Conservation (phyloP, 2,113 vertebrate species). For the Myotis yumanensis region DNA sequence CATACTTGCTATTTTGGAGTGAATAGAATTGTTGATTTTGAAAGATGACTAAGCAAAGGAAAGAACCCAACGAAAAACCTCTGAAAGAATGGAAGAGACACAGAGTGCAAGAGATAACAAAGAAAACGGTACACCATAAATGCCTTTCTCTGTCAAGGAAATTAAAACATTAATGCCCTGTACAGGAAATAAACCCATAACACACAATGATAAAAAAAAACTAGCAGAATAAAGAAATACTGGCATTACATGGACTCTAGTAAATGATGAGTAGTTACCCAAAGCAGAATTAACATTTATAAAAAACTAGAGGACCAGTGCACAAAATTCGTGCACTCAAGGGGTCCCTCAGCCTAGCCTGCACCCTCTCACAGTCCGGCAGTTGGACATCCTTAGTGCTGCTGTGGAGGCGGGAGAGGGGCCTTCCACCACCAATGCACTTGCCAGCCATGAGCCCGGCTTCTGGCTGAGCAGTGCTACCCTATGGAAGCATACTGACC, state of each 20-base stretch:
- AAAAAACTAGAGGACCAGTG: background rate
- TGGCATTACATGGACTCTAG: fast-evolving
- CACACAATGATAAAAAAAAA: background rate
- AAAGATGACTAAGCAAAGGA: background rate
- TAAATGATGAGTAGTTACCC: background rate
- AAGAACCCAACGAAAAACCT: background rate
- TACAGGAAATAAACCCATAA: background rate
- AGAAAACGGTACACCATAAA: background rate
- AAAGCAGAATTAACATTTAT: background rate
- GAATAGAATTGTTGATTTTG: background rate
- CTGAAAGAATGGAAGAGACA: background rate
- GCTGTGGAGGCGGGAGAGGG: too few relatives aligned
- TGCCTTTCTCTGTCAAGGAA: background rate
- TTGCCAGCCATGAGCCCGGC: too few relatives aligned
- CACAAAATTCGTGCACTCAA: too few relatives aligned
- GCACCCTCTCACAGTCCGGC: too few relatives aligned
- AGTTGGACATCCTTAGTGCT: too few relatives aligned
- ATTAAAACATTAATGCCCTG: background rate
- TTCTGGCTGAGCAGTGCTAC: too few relatives aligned
- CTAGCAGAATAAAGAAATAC: background rate
- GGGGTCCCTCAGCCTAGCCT: too few relatives aligned
- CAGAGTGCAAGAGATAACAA: fast-evolving
- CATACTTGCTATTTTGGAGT: background rate
- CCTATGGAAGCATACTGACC: too few relatives aligned
- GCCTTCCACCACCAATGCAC: too few relatives aligned